A percentile compares a stretch with the other conserved stretches of the same genome.
Conservation (phyloP, 1,140 invertebrate genomes). For the Conopomorpha cramerella region DNA sequence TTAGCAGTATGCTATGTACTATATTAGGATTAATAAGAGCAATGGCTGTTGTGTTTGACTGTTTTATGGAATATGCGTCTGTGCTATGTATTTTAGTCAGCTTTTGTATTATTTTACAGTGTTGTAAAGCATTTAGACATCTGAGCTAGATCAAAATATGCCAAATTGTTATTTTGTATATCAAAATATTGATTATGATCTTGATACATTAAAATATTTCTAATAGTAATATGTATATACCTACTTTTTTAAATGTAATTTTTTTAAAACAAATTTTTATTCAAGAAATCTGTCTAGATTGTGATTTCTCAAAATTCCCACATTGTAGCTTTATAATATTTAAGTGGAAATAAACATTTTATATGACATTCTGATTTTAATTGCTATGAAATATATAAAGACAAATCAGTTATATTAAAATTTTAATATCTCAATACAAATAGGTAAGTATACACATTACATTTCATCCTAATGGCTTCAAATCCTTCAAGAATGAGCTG, state of each 20-base stretch:
- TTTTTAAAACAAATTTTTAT: constrained; percentile 14
- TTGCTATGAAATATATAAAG: too few relatives aligned
- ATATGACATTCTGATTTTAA: constrained; percentile 58
- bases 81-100: constrained; percentile 47
- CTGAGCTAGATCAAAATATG: constrained; percentile 45
- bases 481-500: constrained; percentile 63
- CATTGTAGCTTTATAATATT: constrained; percentile 48
- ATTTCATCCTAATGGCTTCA: constrained; percentile 55
- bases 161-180: constrained; percentile 54
- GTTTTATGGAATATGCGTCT: constrained; percentile 47
- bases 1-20: constrained; percentile 38
- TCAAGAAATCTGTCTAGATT: constrained; percentile 29
- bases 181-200: too few relatives aligned
- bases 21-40: constrained; percentile 32
- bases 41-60: constrained; percentile 23
- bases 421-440: too few relatives aligned
- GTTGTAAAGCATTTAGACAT: constrained; percentile 48
- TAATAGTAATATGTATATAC: too few relatives aligned
- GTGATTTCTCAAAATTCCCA: constrained; percentile 43
- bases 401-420: too few relatives aligned
- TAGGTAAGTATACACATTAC: too few relatives aligned
- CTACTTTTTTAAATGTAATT: constrained; percentile 10
- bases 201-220: too few relatives aligned
- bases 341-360: constrained; percentile 57
- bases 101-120: constrained; percentile 39